Conservation (phyloP, 1,140 invertebrate genomes). For the Meloidogyne floridensis region DNA sequence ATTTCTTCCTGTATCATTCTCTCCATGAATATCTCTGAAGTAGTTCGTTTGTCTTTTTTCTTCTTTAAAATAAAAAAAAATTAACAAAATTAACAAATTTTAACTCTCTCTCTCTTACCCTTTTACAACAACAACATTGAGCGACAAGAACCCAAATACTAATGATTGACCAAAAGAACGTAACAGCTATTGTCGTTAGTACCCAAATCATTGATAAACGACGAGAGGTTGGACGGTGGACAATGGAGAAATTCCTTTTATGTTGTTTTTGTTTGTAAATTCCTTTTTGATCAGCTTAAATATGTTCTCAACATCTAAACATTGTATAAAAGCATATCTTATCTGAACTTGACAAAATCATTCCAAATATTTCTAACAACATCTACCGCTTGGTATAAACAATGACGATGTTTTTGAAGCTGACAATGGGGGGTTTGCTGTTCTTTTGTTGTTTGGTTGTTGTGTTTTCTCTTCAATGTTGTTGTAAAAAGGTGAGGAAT, state of each 20-base stretch:
- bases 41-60: neutral
- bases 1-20: neutral
- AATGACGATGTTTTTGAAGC: no score
- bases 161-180: neutral
- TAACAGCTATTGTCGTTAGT: neutral
- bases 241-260: no score
- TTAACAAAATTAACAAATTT: neutral
- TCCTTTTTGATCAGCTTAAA: no score
- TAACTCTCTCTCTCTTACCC: neutral
- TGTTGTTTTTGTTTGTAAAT: no score
- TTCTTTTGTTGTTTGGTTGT: neutral
- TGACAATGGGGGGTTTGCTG: neutral
- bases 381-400: no score
- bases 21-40: neutral
- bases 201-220: neutral
- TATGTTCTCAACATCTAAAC: no score
- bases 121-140: slow-evolving; percentile 6
- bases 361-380: no score
- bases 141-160: neutral
- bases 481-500: neutral
- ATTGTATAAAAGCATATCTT: no score
- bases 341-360: no score
- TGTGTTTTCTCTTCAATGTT: neutral
- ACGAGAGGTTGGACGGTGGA: no score
- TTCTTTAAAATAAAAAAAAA: neutral